phyloP scores from a whole-genome alignment of 2,888 invertebrate species.

The Sussaba pulchella region DNA sequence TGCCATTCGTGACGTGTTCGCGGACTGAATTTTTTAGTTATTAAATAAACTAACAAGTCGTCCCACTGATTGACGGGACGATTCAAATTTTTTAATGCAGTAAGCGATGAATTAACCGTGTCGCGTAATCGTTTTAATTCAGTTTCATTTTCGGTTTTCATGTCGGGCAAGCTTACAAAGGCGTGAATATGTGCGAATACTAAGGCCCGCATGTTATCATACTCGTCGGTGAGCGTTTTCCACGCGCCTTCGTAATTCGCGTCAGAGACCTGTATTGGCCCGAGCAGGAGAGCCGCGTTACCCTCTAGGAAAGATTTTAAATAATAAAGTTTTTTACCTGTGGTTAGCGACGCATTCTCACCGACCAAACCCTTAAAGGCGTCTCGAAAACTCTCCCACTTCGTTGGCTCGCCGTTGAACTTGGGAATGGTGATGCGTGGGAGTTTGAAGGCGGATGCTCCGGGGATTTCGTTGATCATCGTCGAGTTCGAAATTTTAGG shows the following conservation, averaged over 20 bases:
- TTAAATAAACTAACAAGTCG: constrained; percentile 37
- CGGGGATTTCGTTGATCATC: constrained; percentile 15
- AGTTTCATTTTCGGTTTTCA: constrained; percentile 21
- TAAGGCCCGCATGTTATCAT: constrained; percentile 11
- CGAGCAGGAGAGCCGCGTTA: too few relatives aligned
- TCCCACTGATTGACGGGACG: constrained; percentile 42
- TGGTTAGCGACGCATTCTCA: constrained; percentile 21
- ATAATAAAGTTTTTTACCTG: constrained; percentile 37
- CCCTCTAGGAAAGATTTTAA: too few relatives aligned
- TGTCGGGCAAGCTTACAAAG: constrained; percentile 7
- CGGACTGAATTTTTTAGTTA: constrained; percentile 9
- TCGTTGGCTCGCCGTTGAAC: constrained; percentile 41
- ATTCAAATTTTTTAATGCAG: constrained; percentile 33
- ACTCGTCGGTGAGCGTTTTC: too few relatives aligned
- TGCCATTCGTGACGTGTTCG: constrained; percentile 11
- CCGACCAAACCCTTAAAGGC: constrained; percentile 21
- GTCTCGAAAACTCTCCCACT: constrained; percentile 34
- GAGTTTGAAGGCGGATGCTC: constrained; percentile 13
- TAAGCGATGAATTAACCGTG: constrained; percentile 3
- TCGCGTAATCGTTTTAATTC: constrained; percentile 36
- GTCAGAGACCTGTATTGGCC: too few relatives aligned
- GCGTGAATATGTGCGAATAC: neutral
- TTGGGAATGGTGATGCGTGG: constrained; percentile 47
- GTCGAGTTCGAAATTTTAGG: constrained; percentile 10
- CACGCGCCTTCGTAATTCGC: too few relatives aligned